Evolutionary conservation across 2,888 invertebrate species (phyloP).

Genomic region (Melanophora roralis): DNA sequence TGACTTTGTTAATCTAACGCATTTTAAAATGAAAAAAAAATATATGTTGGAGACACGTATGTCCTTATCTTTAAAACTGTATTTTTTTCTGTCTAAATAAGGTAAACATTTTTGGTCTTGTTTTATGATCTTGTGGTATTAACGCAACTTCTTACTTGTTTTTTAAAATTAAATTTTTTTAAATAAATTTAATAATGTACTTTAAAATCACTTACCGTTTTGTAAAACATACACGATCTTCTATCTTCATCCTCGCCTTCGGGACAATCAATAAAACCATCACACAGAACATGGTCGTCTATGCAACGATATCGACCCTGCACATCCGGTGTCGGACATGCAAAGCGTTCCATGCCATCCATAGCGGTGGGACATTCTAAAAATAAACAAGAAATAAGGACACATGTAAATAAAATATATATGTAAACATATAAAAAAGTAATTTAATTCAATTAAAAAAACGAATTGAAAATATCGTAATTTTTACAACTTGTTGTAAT

Average conservation of each 20-base stretch:
- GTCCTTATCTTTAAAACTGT: too few relatives aligned
- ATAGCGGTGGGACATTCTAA: conserved; percentile 94
- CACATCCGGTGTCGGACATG: conserved; percentile 93
- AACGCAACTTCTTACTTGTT: too few relatives aligned
- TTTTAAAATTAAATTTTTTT: too few relatives aligned
- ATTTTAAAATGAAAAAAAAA: too few relatives aligned
- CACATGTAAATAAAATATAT: not conserved
- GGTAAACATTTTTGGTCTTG: too few relatives aligned
- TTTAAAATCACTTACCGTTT: conserved; percentile 85
- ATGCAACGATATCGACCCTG: conserved; percentile 96
- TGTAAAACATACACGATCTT: conserved; percentile 97
- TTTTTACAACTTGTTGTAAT: too few relatives aligned
- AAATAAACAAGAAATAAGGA: conserved; percentile 70
- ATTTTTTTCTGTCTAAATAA: too few relatives aligned
- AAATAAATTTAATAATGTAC: too few relatives aligned
- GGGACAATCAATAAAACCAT: conserved; percentile 96
- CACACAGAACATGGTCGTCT: conserved; percentile 96
- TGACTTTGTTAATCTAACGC: too few relatives aligned
- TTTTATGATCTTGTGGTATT: too few relatives aligned
- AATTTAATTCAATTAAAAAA: not conserved
- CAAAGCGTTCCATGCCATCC: conserved; percentile 96
- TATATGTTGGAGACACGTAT: too few relatives aligned
- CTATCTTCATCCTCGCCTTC: conserved; percentile 95
- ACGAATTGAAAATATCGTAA: too few relatives aligned
- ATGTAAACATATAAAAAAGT: not conserved